These are phyloP conservation scores for Dryobates pubescens DNA, from an alignment of 2,797 vertebrate genomes.

Conservation along the genomic window DNA sequence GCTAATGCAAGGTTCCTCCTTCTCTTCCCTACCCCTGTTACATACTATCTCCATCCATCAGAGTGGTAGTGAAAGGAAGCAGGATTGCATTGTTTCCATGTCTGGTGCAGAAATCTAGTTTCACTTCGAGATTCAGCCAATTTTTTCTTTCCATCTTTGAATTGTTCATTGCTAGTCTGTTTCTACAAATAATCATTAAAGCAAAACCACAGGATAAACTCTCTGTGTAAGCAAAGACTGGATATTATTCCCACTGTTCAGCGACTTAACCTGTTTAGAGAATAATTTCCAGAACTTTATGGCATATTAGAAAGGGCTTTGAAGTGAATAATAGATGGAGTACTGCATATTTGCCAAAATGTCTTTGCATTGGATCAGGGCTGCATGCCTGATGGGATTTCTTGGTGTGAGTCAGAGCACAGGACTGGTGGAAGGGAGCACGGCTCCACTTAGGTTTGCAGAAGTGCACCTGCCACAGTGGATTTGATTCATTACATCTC, in stretches of 20 bases:
- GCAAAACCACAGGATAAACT: background rate
- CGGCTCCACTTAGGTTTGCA: background rate
- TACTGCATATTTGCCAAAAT: background rate
- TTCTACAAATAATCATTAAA: background rate
- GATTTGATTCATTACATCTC: background rate
- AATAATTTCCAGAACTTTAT: conserved; percentile 21
- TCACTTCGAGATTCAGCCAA: background rate
- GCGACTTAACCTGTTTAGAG: conserved; percentile 1
- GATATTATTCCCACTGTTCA: background rate
- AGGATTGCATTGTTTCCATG: background rate
- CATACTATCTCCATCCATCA: background rate
- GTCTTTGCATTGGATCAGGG: conserved; percentile 8
- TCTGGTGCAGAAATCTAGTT: background rate
- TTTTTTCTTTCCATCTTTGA: background rate
- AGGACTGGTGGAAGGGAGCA: background rate
- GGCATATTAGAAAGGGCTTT: background rate
- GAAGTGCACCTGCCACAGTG: background rate
- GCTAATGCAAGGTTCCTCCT: background rate
- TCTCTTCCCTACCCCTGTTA: background rate
- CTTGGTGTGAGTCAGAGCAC: background rate
- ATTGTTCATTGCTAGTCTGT: background rate
- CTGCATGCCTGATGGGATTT: background rate
- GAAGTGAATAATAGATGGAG: background rate
- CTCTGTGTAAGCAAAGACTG: background rate
- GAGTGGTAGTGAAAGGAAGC: background rate